Evolutionary conservation across 2,113 vertebrate species (phyloP), one percentile per base, ranked within the genome.

Genomic region (Hippotragus niger): DNA sequence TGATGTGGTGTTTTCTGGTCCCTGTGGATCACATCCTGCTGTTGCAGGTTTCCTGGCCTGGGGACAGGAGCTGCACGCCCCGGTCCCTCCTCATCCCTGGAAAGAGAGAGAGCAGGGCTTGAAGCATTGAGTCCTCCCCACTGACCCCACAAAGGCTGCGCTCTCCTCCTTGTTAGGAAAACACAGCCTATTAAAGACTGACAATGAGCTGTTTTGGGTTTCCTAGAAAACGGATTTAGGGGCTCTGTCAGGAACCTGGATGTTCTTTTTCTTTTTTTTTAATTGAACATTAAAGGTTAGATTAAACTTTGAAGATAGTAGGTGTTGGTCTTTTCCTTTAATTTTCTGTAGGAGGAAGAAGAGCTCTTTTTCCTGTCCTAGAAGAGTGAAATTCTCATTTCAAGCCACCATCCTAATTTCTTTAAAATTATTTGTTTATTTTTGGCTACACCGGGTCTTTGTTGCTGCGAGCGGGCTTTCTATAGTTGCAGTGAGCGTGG

Each of bases 251-350:
- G 52, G 13, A 90, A 36, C 29, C 45, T 55, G 19, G 52, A 5
- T 4, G 36, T 33, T 16, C 31, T 3, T 7, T 33, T 60, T 25
- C 17, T 60, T 25, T 31, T 76, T 58, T 45, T 13, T 53, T 53
- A 5, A 88, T 81, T 71, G 43, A 90, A 93, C 91, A 67, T 82
- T 40, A 81, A 80, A 60, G 43, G 3, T 90, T 83, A 55, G 82
- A 78, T 94, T 84, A 85, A 74, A 29, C 19, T 36, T 60, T 36
- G 19, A 64, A 29, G 40, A 82, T 74, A 31, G 19, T 74, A 67
- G 31, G 13, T 76, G 25, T 53, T 97, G 45, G 10, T 83, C 33
- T 94, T 80, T 43, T 95, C 50, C 40, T 43, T 93, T 45, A 82
- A 6, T 84, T 89, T 96, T 87, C 45, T 27, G 3, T 95, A 64